Percentiles rank a stretch among this genome's conserved stretches.
Evolutionary conservation across 2,797 vertebrate genomes (phyloP).

Genomic region (Sitta carolinensis): DNA sequence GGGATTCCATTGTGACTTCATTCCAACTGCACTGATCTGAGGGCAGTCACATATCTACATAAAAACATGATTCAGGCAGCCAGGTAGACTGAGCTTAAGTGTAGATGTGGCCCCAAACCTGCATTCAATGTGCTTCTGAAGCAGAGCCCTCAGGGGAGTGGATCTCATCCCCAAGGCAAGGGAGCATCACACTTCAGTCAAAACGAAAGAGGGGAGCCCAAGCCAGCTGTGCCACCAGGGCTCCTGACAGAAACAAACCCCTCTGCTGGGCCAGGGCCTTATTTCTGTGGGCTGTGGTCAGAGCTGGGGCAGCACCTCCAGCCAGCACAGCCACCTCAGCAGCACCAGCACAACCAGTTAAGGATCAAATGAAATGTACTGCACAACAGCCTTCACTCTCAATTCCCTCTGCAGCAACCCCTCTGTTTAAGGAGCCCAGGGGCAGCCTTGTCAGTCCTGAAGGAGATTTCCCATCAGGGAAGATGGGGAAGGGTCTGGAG

Average conservation of each 20-base stretch:
- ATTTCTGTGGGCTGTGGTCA: not conserved
- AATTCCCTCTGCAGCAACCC: not conserved
- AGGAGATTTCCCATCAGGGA: not conserved
- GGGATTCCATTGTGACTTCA: not conserved
- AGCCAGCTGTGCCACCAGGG: not conserved
- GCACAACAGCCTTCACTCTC: not conserved
- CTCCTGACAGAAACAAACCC: not conserved
- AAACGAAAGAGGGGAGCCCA: not conserved
- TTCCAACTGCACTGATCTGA: not conserved
- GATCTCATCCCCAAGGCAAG: not conserved
- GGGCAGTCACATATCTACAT: not conserved
- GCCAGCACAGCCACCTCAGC: accelerated
- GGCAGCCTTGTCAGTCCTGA: not conserved
- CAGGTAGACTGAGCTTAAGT: not conserved
- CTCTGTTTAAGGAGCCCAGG: accelerated
- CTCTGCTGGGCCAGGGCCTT: not conserved
- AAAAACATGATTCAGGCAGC: not conserved
- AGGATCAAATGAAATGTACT: accelerated
- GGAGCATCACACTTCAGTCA: not conserved
- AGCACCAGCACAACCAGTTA: not conserved
- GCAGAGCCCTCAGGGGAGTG: not conserved
- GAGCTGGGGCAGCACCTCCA: not conserved
- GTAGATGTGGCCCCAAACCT: not conserved
- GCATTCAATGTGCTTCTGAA: accelerated
- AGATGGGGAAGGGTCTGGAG: not conserved